A percentile compares a stretch with the other conserved stretches of the same genome.
phyloP scores from a whole-genome alignment of 1,140 invertebrate species.

The Orchesella cincta region DNA sequence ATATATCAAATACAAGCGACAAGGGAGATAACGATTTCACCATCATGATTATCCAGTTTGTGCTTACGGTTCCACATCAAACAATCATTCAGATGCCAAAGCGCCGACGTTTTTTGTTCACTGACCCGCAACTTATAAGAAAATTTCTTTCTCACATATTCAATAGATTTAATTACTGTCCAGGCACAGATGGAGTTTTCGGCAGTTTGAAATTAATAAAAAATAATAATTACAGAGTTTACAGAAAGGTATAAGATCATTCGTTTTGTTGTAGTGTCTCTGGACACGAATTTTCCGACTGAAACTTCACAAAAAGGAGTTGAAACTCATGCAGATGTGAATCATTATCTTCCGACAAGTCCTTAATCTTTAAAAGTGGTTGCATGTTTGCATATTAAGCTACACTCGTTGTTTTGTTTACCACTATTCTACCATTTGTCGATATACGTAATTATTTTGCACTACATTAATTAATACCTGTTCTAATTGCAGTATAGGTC shows the following conservation, averaged over 20 bases:
- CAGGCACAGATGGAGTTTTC: background rate
- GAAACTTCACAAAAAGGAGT: background rate
- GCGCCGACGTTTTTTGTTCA: too few relatives aligned
- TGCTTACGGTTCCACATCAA: too few relatives aligned
- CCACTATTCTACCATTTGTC: constrained; percentile 12
- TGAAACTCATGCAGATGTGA: background rate
- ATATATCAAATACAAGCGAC: too few relatives aligned
- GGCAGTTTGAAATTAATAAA: constrained; percentile 1
- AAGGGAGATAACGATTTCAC: too few relatives aligned
- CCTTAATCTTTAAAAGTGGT: background rate
- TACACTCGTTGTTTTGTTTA: background rate
- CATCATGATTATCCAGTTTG: too few relatives aligned
- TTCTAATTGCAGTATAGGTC: constrained; percentile 2
- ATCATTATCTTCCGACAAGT: background rate
- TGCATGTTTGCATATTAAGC: background rate
- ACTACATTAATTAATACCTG: constrained; percentile 19
- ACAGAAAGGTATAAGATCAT: background rate
- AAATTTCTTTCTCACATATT: too few relatives aligned
- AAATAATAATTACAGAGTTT: background rate
- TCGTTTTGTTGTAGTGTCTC: too few relatives aligned
- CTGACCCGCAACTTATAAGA: too few relatives aligned
- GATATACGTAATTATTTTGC: background rate
- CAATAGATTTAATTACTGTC: background rate
- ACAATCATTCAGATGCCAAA: too few relatives aligned
- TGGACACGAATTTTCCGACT: background rate